Evolutionary conservation across 2,888 invertebrate genomes (phyloP), one percentile per base, ranked within the genome.

Genomic region (Lithophane ornitopus): DNA sequence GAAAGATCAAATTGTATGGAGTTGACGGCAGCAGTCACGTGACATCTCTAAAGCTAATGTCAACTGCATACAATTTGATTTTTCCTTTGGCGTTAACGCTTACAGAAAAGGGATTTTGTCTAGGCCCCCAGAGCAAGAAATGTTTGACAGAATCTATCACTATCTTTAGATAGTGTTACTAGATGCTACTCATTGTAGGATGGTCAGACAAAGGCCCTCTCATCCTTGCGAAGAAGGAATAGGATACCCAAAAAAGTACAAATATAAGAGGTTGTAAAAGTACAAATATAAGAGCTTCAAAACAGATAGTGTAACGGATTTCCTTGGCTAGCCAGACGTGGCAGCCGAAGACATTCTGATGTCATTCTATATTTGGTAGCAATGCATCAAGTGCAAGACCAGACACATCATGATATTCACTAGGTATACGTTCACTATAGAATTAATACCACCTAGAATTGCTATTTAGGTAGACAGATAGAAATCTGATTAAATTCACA

Each of bases 261-360:
- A 34, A 34, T 6, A 34, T 6, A 34, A 34, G 34, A 34, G 34
- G 34, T 34, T 34, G 34, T 4, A 34, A n/a, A 66, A n/a, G 16
- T 66, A 34, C 9, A 16, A 66, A 66, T 49, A 14, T 34, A 66
- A 49, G 34, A 46, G 22, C 28, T 28, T 34, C 28, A 66, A 66
- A 28, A 63, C 63, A 49, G n/a, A 75, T 9, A 58, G 58, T 41
- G 22, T 44, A 19, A 71, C 34, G 22, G 34, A 39, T 73, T 62
- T 46, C 54, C 39, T 62, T 65, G 44, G 72, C 80, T 34, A 56
- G 56, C 49, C 34, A 80, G 63, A 79, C 62, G 46, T 56, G 80
- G 56, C 73, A 72, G 52, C 52, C 52, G 44, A 73, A 66, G 26
- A 74, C 74, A 78, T 78, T 73, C 49, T 80, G 26, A 63, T 72